Base-by-base conservation (phyloP, 2,888 invertebrate genomes). In the Ophion obscuratus region DNA sequence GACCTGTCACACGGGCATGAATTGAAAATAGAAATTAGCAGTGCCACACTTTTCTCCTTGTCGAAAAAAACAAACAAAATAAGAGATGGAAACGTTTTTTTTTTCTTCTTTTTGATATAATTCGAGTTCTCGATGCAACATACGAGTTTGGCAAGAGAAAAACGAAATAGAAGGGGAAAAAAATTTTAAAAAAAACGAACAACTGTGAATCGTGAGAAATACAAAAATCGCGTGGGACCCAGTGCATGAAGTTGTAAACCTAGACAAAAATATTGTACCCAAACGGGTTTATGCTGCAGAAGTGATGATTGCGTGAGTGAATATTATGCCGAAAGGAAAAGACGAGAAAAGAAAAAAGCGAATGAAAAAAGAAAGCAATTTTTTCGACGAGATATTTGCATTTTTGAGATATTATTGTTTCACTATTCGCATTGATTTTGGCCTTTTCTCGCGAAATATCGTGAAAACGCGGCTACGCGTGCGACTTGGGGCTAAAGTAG, bases 211-310 rank as follows among this genome's bases (percentile, higher is more conserved):
- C 68, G 78, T 71, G 40, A 90, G 83, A 87, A 89, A 88, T 87
- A 88, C 87, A 90, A 91, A 92, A 90, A 88, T 91, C 85, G 90
- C 88, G 92, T 89, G 92, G 92, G 92, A 92, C 92, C 92, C 92
- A 92, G 90, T 89, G 87, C 85, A 86, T 87, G 78, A 64, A 31
- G 88, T 47, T 86, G 90, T 91, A 77, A 57, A 71, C 71, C 61
- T 85, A 79, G 76, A 67, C n/a, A n/a, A 80, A 57, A 75, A 59
- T 80, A 80, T 80, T 80, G 79, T 85, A 83, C 81, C 81, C 76
- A 82, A 59, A 86, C 59, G 90, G 85, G 85, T 88, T 90, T 24
- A 83, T 89, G 88, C 64, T 81, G 77, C 68, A 14, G 68, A 70
- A 62, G 66, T 79, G n/a, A 84, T 62, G n/a, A 84, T 62, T 78